Evolutionary conservation across 2,888 invertebrate genomes (phyloP), one percentile per base, ranked within the genome.

Genomic region (Diabrotica balteata): DNA sequence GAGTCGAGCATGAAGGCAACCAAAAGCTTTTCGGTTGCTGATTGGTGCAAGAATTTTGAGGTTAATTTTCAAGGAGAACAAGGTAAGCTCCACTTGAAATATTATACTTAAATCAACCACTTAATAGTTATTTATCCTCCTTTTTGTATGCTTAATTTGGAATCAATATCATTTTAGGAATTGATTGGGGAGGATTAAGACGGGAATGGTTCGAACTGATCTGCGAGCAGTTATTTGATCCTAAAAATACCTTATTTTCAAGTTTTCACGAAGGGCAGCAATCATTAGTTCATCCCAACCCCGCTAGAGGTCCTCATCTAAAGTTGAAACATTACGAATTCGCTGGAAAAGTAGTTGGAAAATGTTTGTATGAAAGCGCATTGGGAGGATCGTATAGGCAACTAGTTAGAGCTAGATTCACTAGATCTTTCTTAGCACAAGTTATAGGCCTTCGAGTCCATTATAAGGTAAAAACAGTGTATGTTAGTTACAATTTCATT

Each of bases 11-110:
- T 95, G 86, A 95, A 94, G 85, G 91, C 93, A 53, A 95, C 95
- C 2, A 91, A 93, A 78, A 90, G 91, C 80, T 95, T 95, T 85
- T 88, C 90, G 42, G 90, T 93, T n/a, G 90, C 91, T 63, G 96
- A 97, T 85, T 97, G 97, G 97, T 96, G 96, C 84, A 90, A 93
- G 80, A 95, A 93, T 86, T 96, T 97, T 83, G 96, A 97, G 85
- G 91, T 97, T 71, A 91, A 91, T 65, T 97, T 97, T 84, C 90
- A 93, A 82, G 96, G 95, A n/a, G 97, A 97, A 83, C 95, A 95
- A 88, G 97, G 95, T 92, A 78, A 73, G 73, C 5, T 32, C 5
- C 32, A 2, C 32, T 32, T 32, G 32, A 32, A 32, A 2, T 4
- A 32, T 32, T 32, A 32, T 32, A 32, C 32, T 32, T 32, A 32